Conservation (phyloP, 2,888 invertebrate species). For the Tenthredo distinguenda region DNA sequence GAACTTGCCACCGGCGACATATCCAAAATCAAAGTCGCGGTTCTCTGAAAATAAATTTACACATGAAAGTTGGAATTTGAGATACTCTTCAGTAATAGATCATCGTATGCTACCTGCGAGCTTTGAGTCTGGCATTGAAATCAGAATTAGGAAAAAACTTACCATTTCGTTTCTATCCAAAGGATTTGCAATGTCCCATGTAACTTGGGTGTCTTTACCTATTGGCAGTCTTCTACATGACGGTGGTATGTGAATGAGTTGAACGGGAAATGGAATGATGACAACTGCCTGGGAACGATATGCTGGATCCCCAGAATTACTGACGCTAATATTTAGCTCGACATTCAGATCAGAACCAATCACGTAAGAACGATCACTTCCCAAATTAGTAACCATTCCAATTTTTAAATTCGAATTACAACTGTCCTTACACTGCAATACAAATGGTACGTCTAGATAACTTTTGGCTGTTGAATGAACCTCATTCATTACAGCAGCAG, state of each 20-base stretch:
- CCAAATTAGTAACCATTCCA: conserved; percentile 55
- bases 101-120: not conserved
- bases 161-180: conserved; percentile 60
- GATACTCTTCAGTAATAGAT: not conserved
- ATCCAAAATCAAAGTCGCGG: conserved; percentile 68
- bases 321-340: conserved; percentile 64
- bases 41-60: conserved; percentile 63
- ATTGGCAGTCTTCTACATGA: conserved; percentile 59
- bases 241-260: conserved; percentile 57
- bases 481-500: conserved; percentile 61
- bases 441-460: conserved; percentile 67
- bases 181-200: conserved; percentile 73
- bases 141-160: not conserved
- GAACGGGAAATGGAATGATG: conserved; percentile 58
- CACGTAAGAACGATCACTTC: conserved; percentile 63
- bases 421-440: conserved; percentile 68
- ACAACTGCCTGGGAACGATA: conserved; percentile 60
- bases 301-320: conserved; percentile 63
- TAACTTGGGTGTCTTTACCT: conserved; percentile 62
- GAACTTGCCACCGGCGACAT: conserved; percentile 67
- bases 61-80: not conserved
- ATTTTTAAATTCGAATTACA: conserved; percentile 67
- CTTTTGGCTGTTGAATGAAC: conserved; percentile 62
- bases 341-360: conserved; percentile 72
- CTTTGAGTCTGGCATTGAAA: not conserved